Evolutionary conservation across 2,888 invertebrate species (phyloP).

Genomic region (Trilocha varians): DNA sequence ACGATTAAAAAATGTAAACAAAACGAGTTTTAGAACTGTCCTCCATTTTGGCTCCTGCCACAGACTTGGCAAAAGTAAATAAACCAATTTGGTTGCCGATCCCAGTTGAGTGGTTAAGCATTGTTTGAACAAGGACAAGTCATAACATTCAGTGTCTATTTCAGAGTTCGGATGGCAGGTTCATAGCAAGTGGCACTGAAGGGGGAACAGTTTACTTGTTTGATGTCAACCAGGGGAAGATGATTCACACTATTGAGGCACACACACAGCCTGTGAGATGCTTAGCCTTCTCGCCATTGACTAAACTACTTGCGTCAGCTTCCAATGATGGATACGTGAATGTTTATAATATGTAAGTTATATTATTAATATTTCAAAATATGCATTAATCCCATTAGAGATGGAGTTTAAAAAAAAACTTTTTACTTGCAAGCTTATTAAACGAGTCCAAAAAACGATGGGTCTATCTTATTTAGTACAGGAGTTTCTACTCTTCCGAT

Average conservation of each 20-base stretch:
- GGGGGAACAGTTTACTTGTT: slow-evolving; percentile 95
- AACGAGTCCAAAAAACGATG: too few relatives aligned
- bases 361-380: slow-evolving; percentile 1
- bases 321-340: slow-evolving; percentile 96
- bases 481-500: too few relatives aligned
- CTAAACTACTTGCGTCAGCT: slow-evolving; percentile 88
- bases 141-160: slow-evolving; percentile 5
- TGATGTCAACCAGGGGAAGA: slow-evolving; percentile 87
- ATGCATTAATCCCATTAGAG: too few relatives aligned
- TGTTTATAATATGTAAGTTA: slow-evolving; percentile 91
- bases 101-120: too few relatives aligned
- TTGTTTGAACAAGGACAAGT: too few relatives aligned
- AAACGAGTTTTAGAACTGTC: too few relatives aligned
- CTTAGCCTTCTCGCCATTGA: slow-evolving; percentile 93
- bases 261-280: slow-evolving; percentile 94
- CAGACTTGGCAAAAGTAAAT: too few relatives aligned
- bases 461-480: too few relatives aligned
- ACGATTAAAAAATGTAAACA: too few relatives aligned
- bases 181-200: slow-evolving; percentile 93
- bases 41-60: too few relatives aligned
- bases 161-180: slow-evolving; percentile 93
- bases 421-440: too few relatives aligned
- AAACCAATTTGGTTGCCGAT: too few relatives aligned
- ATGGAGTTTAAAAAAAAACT: not conserved
- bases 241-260: slow-evolving; percentile 92